Percentiles rank a stretch among this genome's conserved stretches.
These are phyloP conservation scores for Acanthacorydalis orientalis DNA, from an alignment of 2,888 invertebrate genomes.

Conservation along the genomic window DNA sequence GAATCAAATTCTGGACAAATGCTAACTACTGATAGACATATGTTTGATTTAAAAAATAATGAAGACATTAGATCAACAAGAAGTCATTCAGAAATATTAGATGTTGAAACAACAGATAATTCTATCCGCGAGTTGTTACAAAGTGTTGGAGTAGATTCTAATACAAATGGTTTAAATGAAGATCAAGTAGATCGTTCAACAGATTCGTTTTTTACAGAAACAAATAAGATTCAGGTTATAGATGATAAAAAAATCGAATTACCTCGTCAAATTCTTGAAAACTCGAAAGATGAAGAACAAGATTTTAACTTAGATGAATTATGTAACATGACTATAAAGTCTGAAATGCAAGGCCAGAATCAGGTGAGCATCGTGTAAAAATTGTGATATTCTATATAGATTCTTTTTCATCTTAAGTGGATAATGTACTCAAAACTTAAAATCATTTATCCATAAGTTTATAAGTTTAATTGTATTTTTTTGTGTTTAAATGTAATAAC, in stretches of 20 bases:
- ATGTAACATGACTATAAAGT: constrained; percentile 1
- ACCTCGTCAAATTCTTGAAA: background rate
- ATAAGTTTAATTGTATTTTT: background rate
- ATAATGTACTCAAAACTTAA: background rate
- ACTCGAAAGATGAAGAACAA: background rate
- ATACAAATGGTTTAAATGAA: background rate
- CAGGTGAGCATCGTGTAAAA: background rate
- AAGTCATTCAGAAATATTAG: background rate
- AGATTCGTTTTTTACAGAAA: background rate
- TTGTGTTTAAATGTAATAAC: background rate
- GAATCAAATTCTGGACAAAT: background rate
- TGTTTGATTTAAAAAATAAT: background rate
- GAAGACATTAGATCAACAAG: background rate
- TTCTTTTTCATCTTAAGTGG: background rate
- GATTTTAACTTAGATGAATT: constrained; percentile 2
- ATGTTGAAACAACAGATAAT: background rate
- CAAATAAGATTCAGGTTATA: constrained; percentile 1
- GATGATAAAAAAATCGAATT: constrained; percentile 4
- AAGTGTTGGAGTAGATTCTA: background rate
- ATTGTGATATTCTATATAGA: background rate
- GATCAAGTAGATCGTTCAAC: background rate
- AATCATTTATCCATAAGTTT: background rate
- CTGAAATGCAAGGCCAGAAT: background rate
- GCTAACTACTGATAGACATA: background rate
- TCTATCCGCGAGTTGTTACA: constrained; percentile 1